Percentiles rank a stretch among this genome's conserved stretches.
These are phyloP conservation scores for Actinia tenebrosa DNA, from an alignment of 64 coral and sea anemone species.

Conservation along the genomic window DNA sequence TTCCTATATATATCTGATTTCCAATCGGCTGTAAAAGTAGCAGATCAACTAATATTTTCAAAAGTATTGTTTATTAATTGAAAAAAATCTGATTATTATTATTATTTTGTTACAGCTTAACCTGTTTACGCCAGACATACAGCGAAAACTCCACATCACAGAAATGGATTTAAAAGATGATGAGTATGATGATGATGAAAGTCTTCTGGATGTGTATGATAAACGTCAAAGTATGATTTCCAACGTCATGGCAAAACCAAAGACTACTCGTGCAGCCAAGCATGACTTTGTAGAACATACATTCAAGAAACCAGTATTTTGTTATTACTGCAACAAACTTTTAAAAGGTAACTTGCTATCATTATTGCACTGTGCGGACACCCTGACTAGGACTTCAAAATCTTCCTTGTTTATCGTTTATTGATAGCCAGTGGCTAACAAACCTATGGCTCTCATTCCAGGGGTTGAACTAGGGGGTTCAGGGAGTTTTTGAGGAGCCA, in stretches of 20 bases:
- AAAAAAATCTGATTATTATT: neutral
- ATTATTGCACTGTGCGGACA: too few species aligned
- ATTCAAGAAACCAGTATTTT: slow-evolving; percentile 77
- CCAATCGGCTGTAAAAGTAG: too few species aligned
- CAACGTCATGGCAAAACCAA: slow-evolving; percentile 40
- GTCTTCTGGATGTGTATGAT: slow-evolving; percentile 27
- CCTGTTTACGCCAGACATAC: slow-evolving; percentile 55
- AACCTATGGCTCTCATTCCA: too few species aligned
- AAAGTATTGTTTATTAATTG: too few species aligned
- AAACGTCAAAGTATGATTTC: slow-evolving; percentile 60
- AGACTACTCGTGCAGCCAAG: slow-evolving; percentile 40
- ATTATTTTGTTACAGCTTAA: neutral
- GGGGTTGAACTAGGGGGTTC: too few species aligned
- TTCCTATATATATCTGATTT: neutral
- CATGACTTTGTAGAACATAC: slow-evolving; percentile 89
- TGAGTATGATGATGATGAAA: slow-evolving; percentile 69
- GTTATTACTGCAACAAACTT: slow-evolving; percentile 78
- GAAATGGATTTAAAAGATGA: slow-evolving; percentile 76
- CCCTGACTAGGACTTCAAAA: too few species aligned
- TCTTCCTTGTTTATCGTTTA: too few species aligned
- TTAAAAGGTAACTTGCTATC: slow-evolving; percentile 59
- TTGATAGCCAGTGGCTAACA: too few species aligned
- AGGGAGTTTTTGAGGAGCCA: too few species aligned
- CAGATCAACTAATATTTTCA: too few species aligned
- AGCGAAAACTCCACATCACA: slow-evolving; percentile 58